These are phyloP conservation scores for Ptilonorhynchus violaceus DNA, from an alignment of 2,113 vertebrate genomes.

Conservation along the genomic window DNA sequence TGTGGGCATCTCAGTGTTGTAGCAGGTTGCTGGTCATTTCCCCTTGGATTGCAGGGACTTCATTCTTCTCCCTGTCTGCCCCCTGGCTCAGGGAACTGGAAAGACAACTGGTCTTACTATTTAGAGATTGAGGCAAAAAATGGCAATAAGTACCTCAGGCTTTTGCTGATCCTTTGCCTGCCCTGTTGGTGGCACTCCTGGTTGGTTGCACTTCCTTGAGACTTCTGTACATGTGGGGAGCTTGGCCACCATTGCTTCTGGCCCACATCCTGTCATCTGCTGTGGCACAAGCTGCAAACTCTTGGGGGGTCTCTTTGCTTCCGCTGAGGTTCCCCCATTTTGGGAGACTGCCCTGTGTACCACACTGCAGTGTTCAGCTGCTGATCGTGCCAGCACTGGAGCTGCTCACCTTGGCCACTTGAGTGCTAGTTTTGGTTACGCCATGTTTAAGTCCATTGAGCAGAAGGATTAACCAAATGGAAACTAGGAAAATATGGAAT, in stretches of 20 bases:
- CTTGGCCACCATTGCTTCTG: background rate
- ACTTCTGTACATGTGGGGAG: background rate
- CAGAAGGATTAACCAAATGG: background rate
- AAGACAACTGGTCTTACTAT: background rate
- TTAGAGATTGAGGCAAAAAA: background rate
- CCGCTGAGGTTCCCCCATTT: background rate
- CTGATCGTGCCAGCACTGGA: background rate
- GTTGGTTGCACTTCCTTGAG: background rate
- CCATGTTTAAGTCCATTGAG: background rate
- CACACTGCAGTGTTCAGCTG: background rate
- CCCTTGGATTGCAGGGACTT: background rate
- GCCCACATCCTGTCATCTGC: background rate
- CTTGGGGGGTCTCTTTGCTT: background rate
- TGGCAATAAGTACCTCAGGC: background rate
- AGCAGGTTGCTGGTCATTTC: background rate
- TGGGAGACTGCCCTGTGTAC: background rate
- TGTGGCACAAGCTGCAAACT: rapidly evolving
- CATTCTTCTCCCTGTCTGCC: background rate
- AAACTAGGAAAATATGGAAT: background rate
- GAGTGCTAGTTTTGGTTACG: background rate
- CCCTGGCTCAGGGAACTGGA: background rate
- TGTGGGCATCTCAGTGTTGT: background rate
- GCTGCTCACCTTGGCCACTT: background rate
- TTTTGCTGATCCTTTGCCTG: background rate
- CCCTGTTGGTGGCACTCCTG: background rate